These are phyloP conservation scores for Laterallus jamaicensis DNA, from an alignment of 2,113 vertebrate genomes.

Conservation along the genomic window DNA sequence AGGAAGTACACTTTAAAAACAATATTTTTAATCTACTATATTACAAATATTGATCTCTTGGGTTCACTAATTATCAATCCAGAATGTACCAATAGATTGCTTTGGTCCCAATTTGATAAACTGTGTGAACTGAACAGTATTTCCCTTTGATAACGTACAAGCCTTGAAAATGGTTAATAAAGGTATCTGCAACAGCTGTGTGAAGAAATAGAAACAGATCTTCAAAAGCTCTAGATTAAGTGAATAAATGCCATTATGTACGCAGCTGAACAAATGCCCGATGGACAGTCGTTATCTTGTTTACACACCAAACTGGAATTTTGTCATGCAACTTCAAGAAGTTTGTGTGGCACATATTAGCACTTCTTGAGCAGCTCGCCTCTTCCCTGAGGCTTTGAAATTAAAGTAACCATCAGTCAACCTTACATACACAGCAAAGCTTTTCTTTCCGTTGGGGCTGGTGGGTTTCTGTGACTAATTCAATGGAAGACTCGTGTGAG, in stretches of 20 bases:
- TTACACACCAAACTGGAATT: not conserved
- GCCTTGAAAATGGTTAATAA: not conserved
- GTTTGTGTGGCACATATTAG: not conserved
- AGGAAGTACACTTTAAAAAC: not conserved
- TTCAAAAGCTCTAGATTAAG: not conserved
- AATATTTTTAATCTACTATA: not conserved
- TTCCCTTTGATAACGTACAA: not conserved
- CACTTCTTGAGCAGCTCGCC: not conserved
- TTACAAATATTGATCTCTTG: not conserved
- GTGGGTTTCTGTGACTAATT: not conserved
- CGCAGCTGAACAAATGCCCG: not conserved
- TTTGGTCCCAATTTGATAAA: not conserved
- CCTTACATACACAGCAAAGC: not conserved
- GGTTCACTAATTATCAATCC: not conserved
- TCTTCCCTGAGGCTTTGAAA: not conserved
- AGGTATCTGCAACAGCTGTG: not conserved
- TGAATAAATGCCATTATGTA: not conserved
- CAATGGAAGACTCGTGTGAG: not conserved
- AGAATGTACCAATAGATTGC: not conserved
- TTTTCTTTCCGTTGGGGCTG: not conserved
- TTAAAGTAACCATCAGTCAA: not conserved
- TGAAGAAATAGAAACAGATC: not conserved
- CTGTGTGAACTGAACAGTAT: not conserved
- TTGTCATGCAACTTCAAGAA: not conserved
- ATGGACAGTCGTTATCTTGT: not conserved